phyloP scores from a whole-genome alignment of 2,797 vertebrate genomes.

The Rhinella marina region DNA sequence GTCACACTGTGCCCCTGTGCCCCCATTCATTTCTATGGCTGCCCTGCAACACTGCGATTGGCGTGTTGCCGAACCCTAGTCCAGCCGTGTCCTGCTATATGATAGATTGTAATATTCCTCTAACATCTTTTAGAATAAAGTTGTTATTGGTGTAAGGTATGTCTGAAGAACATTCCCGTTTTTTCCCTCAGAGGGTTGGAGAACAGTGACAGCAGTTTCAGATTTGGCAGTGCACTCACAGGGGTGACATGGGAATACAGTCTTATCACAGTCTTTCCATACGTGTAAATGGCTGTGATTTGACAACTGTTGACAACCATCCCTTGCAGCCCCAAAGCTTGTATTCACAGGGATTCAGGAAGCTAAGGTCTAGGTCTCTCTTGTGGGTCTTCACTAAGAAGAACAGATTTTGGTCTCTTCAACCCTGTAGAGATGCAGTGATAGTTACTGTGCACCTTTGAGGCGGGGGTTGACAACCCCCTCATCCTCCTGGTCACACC shows the following conservation, averaged over 20 bases:
- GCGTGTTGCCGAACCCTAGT: too few species aligned
- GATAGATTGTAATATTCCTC: not conserved
- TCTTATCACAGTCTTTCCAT: not conserved
- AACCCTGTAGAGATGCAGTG: not conserved
- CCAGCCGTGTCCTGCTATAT: not conserved
- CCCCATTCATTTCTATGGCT: too few species aligned
- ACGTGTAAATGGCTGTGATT: not conserved
- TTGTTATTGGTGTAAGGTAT: not conserved
- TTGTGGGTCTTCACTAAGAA: not conserved
- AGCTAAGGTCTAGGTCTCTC: not conserved
- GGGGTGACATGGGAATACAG: not conserved
- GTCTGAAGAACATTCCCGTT: not conserved
- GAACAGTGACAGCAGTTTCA: not conserved
- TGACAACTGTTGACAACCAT: not conserved
- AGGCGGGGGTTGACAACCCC: too few species aligned
- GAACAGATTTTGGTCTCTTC: not conserved
- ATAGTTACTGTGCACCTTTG: too few species aligned
- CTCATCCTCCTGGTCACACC: too few species aligned
- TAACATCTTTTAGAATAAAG: not conserved
- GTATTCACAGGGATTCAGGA: not conserved
- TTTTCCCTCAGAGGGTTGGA: not conserved
- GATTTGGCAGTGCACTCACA: not conserved
- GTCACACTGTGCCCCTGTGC: too few species aligned
- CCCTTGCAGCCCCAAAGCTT: not conserved
- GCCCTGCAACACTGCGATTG: too few species aligned